A percentile compares a stretch with the other conserved stretches of the same genome.
Conservation (phyloP, 37 sponge, comb jelly and placozoan genomes). For the Amphimedon queenslandica region DNA sequence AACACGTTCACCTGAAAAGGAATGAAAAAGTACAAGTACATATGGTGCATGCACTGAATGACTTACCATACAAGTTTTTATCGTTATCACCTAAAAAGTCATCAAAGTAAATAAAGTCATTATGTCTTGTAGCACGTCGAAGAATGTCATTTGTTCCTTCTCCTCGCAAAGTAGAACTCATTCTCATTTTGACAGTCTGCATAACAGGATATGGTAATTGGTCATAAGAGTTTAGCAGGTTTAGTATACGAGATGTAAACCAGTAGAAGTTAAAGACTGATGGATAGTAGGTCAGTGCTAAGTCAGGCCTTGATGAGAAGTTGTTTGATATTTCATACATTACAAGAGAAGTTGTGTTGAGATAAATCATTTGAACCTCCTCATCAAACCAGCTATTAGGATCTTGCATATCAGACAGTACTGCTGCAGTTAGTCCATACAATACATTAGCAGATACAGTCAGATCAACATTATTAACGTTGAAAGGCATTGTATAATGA, state of each 20-base stretch:
- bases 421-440: conserved; percentile 42
- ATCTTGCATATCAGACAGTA: not conserved
- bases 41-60: not conserved
- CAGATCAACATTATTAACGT: conserved; percentile 48
- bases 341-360: conserved; percentile 37
- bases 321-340: conserved; percentile 27
- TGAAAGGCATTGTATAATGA: conserved; percentile 27
- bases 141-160: conserved; percentile 25
- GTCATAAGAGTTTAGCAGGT: conserved; percentile 26
- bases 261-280: conserved; percentile 55
- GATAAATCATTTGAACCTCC: conserved; percentile 44
- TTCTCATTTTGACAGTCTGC: conserved; percentile 10
- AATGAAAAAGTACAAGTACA: not conserved
- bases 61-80: conserved; percentile 28
- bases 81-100: conserved; percentile 50
- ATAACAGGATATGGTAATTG: conserved; percentile 29
- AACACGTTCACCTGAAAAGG: conserved; percentile 31
- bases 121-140: not conserved
- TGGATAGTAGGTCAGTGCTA: conserved; percentile 54
- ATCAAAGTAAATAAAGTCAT: conserved; percentile 35
- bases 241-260: conserved; percentile 45
- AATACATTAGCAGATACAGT: conserved; percentile 40
- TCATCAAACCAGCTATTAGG: conserved; percentile 43
- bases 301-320: conserved; percentile 42
- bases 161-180: conserved; percentile 12